Evolutionary conservation across 2,113 vertebrate species (phyloP).

Genomic region (Protobothrops mucrosquamatus): DNA sequence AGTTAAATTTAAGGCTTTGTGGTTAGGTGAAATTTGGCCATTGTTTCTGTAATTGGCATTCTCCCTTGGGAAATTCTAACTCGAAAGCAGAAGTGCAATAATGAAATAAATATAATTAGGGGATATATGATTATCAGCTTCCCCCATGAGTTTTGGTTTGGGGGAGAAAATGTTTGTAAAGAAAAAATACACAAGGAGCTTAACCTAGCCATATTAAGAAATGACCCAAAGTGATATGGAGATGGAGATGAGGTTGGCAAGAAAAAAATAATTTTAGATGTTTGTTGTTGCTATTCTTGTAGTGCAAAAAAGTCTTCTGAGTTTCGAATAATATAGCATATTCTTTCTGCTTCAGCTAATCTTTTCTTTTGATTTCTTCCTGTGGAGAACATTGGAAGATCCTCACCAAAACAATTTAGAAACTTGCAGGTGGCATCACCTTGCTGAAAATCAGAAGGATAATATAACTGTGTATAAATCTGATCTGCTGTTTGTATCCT

Average conservation of each 20-base stretch:
- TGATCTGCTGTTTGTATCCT: neutral
- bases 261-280: neutral
- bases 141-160: neutral
- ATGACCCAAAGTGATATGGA: neutral
- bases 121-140: neutral
- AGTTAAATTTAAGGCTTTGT: neutral
- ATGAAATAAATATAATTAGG: neutral
- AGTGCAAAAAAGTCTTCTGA: neutral
- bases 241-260: neutral
- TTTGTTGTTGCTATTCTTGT: neutral
- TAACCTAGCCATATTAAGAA: neutral
- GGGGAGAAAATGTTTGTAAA: neutral
- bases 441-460: neutral
- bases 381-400: neutral
- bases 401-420: neutral
- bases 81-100: neutral
- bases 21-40: neutral
- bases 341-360: no score
- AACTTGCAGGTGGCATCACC: conserved; percentile 20
- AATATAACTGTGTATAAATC: neutral
- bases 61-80: neutral
- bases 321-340: neutral
- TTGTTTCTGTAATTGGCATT: neutral
- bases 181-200: neutral
- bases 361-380: neutral